Evolutionary conservation across 1,140 invertebrate species (phyloP), one percentile per base, ranked within the genome.

Genomic region (Pollicipes pollicipes): DNA sequence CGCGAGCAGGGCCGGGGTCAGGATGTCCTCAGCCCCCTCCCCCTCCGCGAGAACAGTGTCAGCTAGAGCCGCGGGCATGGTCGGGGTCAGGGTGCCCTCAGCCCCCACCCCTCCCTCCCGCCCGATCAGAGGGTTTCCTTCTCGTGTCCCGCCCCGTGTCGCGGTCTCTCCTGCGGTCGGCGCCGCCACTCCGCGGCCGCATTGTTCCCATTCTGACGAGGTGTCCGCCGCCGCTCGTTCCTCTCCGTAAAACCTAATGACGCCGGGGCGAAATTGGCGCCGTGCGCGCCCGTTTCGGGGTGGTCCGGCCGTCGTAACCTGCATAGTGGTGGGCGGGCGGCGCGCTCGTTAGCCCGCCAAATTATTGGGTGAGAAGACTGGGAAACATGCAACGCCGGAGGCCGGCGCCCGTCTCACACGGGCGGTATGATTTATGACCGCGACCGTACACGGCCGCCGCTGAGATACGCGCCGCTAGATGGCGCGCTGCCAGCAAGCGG

Each of bases 291-390:
- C 45, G 45, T 58, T 58, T 24, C 45, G 2, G 45, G 45, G 45
- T 58, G 45, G 45, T 58, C 45, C 21, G 45, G 10, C 45, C 2
- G n/a, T n/a, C 2, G 10, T 58, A 24, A 58, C 13, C 45, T 58
- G 45, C 45, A n/a, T n/a, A 58, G 45, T 21, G 45, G 10, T 2
- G 45, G 21, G 10, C 45, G 45, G 45, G 2, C 45, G 21, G 45
- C 10, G 13, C 6, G 45, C 45, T 58, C 45, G 45, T 58, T 58
- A 58, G 45, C 10, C 45, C 45, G 17, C 45, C 45, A 58, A 58
- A 58, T 58, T 58, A 58, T 58, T 58, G 45, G 45, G 45, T 58
- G 45, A 58, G 45, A 58, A 58, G 45, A 58, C 45, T 58, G 45
- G 45, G 45, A 58, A 58, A 58, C 45, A 58, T 58, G 45, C 45